phyloP scores from a whole-genome alignment of 2,113 vertebrate species.

The Phalacrocorax aristotelis region DNA sequence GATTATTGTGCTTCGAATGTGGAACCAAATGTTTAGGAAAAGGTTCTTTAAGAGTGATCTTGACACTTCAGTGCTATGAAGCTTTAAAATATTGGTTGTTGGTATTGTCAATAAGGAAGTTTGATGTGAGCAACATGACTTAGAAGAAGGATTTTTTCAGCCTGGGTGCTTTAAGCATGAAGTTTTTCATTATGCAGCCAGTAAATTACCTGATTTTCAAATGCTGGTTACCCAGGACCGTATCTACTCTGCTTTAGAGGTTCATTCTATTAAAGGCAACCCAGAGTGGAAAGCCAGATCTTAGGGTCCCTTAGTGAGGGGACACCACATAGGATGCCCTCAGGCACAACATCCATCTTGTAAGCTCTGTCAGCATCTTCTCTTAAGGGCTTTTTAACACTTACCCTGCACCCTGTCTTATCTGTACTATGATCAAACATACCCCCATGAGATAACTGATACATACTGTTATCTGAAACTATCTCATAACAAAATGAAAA shows the following conservation, averaged over 20 bases:
- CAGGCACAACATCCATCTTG: not conserved
- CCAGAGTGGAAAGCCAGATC: not conserved
- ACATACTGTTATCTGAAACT: not conserved
- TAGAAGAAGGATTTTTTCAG: not conserved
- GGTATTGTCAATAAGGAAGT: not conserved
- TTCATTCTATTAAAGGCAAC: not conserved
- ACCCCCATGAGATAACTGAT: not conserved
- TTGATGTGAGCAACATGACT: not conserved
- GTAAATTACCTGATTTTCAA: not conserved
- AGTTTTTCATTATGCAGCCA: not conserved
- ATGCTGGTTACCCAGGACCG: not conserved
- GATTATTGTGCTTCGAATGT: not conserved
- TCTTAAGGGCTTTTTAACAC: not conserved
- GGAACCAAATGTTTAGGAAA: not conserved
- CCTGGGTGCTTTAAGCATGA: not conserved
- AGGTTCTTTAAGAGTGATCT: not conserved
- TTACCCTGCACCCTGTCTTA: not conserved
- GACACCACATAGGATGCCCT: not conserved
- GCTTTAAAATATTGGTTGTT: not conserved
- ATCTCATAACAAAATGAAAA: not conserved
- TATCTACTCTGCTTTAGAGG: not conserved
- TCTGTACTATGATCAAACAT: not conserved
- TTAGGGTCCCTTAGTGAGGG: not conserved
- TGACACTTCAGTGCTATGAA: not conserved
- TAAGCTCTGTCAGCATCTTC: not conserved